These are phyloP conservation scores for Silurus aristotelis DNA, from an alignment of 2,797 vertebrate genomes.

Conservation along the genomic window DNA sequence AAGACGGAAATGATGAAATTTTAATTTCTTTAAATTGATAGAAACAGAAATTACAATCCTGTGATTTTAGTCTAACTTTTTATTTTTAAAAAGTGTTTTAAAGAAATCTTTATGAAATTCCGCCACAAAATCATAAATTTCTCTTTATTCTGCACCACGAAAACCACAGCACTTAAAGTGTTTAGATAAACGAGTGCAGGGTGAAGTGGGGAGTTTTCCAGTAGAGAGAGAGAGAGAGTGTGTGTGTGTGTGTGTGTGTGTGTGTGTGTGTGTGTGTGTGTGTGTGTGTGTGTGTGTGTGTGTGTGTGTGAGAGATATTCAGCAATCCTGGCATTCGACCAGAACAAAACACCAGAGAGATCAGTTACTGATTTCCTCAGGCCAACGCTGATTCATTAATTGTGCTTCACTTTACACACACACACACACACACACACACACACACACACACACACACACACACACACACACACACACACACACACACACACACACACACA, in stretches of 20 bases:
- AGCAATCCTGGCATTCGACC: constrained; percentile 23
- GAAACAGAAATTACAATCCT: background rate
- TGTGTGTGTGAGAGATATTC: background rate
- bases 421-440: background rate
- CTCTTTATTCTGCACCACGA: background rate
- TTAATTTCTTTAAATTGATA: background rate
- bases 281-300: background rate
- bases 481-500: background rate
- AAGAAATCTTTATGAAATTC: background rate
- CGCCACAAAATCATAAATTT: background rate
- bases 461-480: background rate
- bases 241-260: background rate
- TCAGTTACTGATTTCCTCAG: constrained; percentile 51
- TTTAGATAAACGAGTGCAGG: background rate
- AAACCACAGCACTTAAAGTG: background rate
- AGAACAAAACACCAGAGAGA: constrained; percentile 44
- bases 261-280: background rate
- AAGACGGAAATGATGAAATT: background rate
- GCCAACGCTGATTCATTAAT: constrained; percentile 54
- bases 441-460: background rate
- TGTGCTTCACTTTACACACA: constrained; percentile 47
- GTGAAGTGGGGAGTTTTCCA: constrained; percentile 5
- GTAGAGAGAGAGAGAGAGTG: no score
- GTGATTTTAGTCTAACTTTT: background rate
- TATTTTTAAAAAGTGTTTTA: background rate